Evolutionary conservation across 2,888 invertebrate species (phyloP), one percentile per base, ranked within the genome.

Genomic region (Scrobipalpa atriplicella): DNA sequence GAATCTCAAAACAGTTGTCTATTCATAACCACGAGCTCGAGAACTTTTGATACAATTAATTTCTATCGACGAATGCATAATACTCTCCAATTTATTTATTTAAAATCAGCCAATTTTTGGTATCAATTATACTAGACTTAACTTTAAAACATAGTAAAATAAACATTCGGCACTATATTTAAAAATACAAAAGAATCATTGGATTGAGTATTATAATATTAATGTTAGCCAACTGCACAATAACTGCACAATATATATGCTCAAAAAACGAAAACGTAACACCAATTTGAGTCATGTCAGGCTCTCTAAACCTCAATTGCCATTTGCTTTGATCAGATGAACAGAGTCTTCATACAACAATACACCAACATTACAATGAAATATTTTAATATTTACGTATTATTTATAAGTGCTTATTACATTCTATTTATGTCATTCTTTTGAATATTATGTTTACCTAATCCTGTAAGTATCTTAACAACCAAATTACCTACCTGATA

Each of bases 1-100:
- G 86, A 85, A 83, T 86, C 84, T 86, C 41, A 67, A 89, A 87
- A 87, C 82, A 85, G 85, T 83, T 82, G 84, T 84, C 82, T 85
- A 84, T 82, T 74, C 70, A 77, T 75, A 72, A 76, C 76, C 75
- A 71, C 75, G 75, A 77, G 80, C 77, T 72, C 74, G 72, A 73
- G 70, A 69, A 68, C 70, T 69, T 73, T 73, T 71, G 70, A 74
- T 68, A 72, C 73, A 72, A 79, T 73, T 36, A 70, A 69, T 73
- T 69, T 68, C 72, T 71, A 72, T 68, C 65, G 64, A 65, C 66
- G 58, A 67, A 66, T 68, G 70, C 70, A 68, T 74, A 43, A 58
- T 64, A 61, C 39, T 39, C 77, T 77, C 68, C 74, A 77, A 78
- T 67, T 73, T 75, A 78, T 76, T 76, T 79, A 78, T 76, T 76